Base-by-base conservation (phyloP, 2,888 invertebrate genomes). In the Rhagonycha lutea region DNA sequence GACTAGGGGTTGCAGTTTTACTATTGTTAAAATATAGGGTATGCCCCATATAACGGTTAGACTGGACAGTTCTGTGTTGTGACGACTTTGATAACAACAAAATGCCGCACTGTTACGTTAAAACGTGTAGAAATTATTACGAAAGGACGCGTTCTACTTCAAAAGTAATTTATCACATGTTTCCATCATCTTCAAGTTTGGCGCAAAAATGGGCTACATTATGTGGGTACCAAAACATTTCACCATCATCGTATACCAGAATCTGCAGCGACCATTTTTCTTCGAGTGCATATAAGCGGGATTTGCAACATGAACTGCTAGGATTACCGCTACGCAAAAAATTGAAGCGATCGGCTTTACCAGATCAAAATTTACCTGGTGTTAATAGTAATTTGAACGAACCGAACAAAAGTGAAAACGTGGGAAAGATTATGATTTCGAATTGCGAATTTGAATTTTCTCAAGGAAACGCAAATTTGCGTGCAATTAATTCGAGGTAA, bases 61-160 rank as follows among this genome's bases (percentile, higher is more conserved):
- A 65, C n/a, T 65, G 63, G 63, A 65, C 63, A n/a, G 63, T 63
- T 63, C 2, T 2, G 24, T 24, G 63, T 14, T 12, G 63, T 24
- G 24, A 12, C 26, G 14, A 8, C 24, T 65, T 26, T 24, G 24
- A 12, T 12, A 28, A 14, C 26, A 85, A 84, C 26, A 85, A 84
- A 81, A 90, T 90, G 90, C 90, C 90, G 79, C 90, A 90, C 85
- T 90, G 90, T 85, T 89, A 88, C 80, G 90, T 90, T 69, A 86
- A 87, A 79, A 88, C 88, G 78, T 90, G 90, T 83, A 86, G 88
- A 74, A 90, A 90, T 83, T 90, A 89, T 82, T 90, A 90, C 82
- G 88, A 89, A 67, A 89, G 89, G 82, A 90, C 90, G 62, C 87
- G 89, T 61, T 88, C 87, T 28, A 83, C 79, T 32, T 74, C 79